phyloP scores from a whole-genome alignment of 2,888 invertebrate genomes.

The Epicampocera succincta region DNA sequence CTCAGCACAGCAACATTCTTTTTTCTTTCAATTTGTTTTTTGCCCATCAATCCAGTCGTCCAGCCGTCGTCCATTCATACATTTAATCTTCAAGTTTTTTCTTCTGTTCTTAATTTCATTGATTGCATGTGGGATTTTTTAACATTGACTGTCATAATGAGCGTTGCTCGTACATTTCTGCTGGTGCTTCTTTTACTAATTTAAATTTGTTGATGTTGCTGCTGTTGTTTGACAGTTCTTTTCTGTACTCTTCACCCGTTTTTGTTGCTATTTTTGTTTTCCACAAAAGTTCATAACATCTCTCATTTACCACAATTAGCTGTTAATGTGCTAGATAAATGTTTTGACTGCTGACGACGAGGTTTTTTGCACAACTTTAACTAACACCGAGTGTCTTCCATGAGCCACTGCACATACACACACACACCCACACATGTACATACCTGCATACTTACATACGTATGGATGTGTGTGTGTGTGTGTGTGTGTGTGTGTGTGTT shows the following conservation, averaged over 20 bases:
- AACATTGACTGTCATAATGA: constrained; percentile 45
- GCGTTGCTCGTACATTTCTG: constrained; percentile 6
- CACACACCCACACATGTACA: too few species aligned
- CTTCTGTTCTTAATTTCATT: constrained; percentile 54
- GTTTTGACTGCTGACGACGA: constrained; percentile 64
- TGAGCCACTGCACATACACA: too few species aligned
- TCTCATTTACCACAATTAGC: constrained; percentile 69
- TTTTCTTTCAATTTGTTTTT: not conserved
- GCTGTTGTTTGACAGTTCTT: constrained; percentile 15
- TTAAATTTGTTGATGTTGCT: constrained; percentile 31
- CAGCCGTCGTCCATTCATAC: constrained; percentile 41
- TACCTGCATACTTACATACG: too few species aligned
- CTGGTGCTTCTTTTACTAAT: constrained; percentile 44
- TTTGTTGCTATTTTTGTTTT: constrained; percentile 27
- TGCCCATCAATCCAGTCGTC: constrained; percentile 21
- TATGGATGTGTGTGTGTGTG: too few species aligned
- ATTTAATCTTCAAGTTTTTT: constrained; percentile 38
- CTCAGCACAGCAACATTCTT: constrained; percentile 7
- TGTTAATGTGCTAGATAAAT: constrained; percentile 68
- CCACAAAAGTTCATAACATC: constrained; percentile 68
- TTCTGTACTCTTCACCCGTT: not conserved
- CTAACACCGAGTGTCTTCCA: constrained; percentile 6
- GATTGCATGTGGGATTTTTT: constrained; percentile 67
- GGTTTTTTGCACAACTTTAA: constrained; percentile 10
- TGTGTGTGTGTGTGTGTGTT: too few species aligned